These are phyloP conservation scores for Pristiophorus japonicus DNA, from an alignment of 2,113 vertebrate species.

Conservation along the genomic window DNA sequence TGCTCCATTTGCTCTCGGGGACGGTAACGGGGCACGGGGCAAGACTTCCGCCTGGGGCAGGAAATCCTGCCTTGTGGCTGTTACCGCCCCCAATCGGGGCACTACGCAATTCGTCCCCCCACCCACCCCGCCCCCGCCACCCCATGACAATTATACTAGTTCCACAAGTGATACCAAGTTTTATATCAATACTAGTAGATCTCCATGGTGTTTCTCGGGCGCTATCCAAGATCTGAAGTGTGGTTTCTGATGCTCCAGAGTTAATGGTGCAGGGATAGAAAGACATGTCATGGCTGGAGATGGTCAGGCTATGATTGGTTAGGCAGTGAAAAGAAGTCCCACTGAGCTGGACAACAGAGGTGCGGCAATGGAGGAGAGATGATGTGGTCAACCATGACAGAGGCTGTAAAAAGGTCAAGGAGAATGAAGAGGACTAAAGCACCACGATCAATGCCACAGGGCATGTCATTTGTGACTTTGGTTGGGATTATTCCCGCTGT, in stretches of 20 bases:
- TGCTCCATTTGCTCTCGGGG: no score
- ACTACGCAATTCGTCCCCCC: no score
- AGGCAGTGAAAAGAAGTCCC: background rate
- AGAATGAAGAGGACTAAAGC: background rate
- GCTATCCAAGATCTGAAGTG: background rate
- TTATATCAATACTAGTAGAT: background rate
- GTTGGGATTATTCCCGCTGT: background rate
- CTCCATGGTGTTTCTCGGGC: background rate
- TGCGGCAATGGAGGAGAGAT: background rate
- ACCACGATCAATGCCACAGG: background rate
- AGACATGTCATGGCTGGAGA: background rate
- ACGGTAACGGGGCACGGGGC: no score
- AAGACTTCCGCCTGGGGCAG: no score
- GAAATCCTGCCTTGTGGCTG: no score
- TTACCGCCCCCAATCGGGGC: no score
- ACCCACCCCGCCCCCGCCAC: no score
- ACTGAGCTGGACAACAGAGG: background rate
- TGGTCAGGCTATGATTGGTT: background rate
- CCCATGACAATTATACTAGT: background rate
- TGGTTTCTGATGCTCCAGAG: background rate
- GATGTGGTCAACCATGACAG: background rate
- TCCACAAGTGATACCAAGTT: background rate
- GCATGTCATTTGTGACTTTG: background rate
- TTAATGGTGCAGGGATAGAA: background rate
- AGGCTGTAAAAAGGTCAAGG: background rate